phyloP scores from a whole-genome alignment of 1,140 invertebrate genomes.

The Calliopsis andreniformis region DNA sequence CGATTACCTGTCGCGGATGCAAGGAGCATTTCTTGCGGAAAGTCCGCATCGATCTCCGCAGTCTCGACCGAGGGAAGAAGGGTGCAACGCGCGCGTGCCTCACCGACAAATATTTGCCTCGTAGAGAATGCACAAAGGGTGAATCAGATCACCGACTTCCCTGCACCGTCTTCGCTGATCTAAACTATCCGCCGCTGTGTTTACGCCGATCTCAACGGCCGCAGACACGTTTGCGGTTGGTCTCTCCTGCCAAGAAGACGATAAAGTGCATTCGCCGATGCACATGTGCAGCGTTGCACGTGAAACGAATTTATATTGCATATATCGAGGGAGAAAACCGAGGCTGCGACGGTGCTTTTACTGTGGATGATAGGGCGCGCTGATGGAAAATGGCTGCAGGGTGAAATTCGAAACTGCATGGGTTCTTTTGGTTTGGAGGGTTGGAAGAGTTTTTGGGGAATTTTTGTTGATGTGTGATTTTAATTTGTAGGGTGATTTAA shows the following conservation, averaged over 20 bases:
- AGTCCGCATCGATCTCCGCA: slow-evolving; percentile 4
- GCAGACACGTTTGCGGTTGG: neutral
- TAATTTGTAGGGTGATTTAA: too few relatives aligned
- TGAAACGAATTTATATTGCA: too few relatives aligned
- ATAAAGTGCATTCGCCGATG: neutral
- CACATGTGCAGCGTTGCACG: neutral
- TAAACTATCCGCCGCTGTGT: neutral
- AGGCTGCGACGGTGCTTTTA: too few relatives aligned
- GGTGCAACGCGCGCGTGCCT: neutral
- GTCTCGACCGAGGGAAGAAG: neutral
- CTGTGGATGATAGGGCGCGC: too few relatives aligned
- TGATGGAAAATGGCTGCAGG: too few relatives aligned
- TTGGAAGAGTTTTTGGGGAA: too few relatives aligned
- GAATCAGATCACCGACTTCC: slow-evolving; percentile 14
- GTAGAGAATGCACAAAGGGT: slow-evolving; percentile 39
- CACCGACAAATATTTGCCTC: slow-evolving; percentile 26
- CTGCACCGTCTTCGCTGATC: neutral
- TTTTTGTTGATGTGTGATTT: too few relatives aligned
- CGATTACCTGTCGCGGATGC: neutral
- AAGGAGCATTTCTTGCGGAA: neutral
- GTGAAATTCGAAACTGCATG: too few relatives aligned
- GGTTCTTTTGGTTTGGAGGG: too few relatives aligned
- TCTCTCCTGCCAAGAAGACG: neutral
- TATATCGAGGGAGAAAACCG: too few relatives aligned
- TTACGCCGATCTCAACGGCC: neutral